Conservation (phyloP, 1,140 invertebrate genomes). For the Pseudomyrmex gracilis region DNA sequence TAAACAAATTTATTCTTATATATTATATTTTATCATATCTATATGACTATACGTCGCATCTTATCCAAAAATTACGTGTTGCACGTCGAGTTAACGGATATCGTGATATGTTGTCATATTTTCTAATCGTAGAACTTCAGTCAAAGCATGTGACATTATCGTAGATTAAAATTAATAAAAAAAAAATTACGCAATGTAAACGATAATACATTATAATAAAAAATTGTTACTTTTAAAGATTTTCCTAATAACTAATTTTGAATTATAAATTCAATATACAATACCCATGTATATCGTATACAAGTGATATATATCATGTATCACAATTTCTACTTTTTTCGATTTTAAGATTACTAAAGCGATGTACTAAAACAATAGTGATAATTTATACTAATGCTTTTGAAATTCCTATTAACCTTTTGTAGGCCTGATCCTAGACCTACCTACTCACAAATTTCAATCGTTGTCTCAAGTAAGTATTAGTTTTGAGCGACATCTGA, state of each 20-base stretch:
- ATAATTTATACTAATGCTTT: no score
- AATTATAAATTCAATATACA: background rate
- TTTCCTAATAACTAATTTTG: background rate
- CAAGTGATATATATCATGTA: no score
- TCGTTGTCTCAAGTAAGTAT: no score
- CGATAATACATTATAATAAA: background rate
- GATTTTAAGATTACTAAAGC: no score
- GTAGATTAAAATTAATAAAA: background rate
- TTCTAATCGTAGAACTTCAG: slow-evolving; percentile 1
- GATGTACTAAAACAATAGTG: no score
- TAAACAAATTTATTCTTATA: background rate
- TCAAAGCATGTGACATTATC: background rate
- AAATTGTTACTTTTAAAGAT: background rate
- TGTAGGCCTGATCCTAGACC: no score
- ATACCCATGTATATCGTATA: background rate
- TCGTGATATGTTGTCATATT: background rate
- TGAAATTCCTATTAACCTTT: no score
- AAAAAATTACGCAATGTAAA: slow-evolving; percentile 8
- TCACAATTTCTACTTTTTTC: no score
- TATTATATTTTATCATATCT: background rate
- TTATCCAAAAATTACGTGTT: background rate
- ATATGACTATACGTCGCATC: background rate
- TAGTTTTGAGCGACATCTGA: no score
- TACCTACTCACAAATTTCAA: no score
- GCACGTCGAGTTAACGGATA: background rate